These are phyloP conservation scores for Mobula birostris DNA, from an alignment of 2,113 vertebrate genomes.

Conservation along the genomic window DNA sequence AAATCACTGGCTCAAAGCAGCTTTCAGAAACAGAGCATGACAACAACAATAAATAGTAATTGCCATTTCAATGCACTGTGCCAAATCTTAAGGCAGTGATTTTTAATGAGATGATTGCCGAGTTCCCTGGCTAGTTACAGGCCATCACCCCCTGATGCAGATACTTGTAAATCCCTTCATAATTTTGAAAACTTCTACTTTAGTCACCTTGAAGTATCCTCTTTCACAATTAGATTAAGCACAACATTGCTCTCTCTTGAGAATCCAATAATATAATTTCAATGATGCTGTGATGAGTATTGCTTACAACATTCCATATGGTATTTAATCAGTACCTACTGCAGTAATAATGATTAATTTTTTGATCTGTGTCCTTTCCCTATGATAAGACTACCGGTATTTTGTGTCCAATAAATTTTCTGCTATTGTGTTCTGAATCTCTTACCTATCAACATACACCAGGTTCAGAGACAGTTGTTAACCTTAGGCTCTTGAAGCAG, in stretches of 20 bases:
- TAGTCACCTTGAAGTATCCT: constrained; percentile 4
- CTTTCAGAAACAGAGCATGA: neutral
- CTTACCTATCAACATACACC: neutral
- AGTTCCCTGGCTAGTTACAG: constrained; percentile 2
- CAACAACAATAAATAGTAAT: neutral
- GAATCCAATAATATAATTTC: neutral
- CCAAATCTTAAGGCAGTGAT: constrained; percentile 3
- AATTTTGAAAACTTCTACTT: constrained; percentile 24
- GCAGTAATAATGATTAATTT: constrained; percentile 26
- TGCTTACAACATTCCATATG: neutral
- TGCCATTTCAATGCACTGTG: constrained; percentile 19
- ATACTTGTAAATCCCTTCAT: constrained; percentile 15
- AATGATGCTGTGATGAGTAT: neutral
- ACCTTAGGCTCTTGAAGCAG: no score
- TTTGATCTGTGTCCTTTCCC: neutral
- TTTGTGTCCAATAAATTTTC: neutral
- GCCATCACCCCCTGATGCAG: constrained; percentile 26
- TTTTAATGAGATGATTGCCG: constrained; percentile 31
- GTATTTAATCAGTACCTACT: neutral
- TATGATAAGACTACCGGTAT: neutral
- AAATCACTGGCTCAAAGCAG: constrained; percentile 18
- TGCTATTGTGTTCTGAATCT: neutral
- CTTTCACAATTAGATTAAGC: constrained; percentile 26
- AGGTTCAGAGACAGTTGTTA: no score
- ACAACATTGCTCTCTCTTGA: neutral